A percentile compares a stretch with the other conserved stretches of the same genome.
Conservation (phyloP, 2,797 vertebrate genomes). For the Esox lucius region DNA sequence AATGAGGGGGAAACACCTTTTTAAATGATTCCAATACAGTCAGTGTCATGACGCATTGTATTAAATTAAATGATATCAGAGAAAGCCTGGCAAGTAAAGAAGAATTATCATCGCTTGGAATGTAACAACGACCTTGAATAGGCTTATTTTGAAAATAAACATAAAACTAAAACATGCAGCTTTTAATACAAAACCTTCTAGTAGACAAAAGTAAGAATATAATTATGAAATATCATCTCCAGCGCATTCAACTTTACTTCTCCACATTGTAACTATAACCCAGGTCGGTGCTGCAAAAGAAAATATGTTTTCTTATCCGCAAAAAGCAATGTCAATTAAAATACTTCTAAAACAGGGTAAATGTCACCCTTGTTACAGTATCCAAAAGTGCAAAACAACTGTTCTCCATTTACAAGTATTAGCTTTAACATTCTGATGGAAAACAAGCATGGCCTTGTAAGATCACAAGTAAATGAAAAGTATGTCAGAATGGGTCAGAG, state of each 20-base stretch:
- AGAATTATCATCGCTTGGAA: not conserved
- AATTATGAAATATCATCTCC: not conserved
- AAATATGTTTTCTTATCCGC: too few species aligned
- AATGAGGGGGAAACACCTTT: conserved; percentile 24
- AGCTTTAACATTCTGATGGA: not conserved
- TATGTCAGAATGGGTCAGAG: not conserved
- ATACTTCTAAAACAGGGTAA: not conserved
- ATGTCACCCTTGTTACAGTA: not conserved
- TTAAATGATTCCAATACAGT: not conserved
- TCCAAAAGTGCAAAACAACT: not conserved
- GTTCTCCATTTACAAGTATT: not conserved
- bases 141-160: not conserved
- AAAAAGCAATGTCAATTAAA: too few species aligned
- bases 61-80: not conserved
- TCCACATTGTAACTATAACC: too few species aligned
- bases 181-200: not conserved
- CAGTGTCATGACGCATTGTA: not conserved
- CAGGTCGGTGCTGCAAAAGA: too few species aligned
- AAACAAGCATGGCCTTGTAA: not conserved
- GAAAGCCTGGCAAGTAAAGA: not conserved
- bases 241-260: too few species aligned
- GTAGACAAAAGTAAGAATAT: not conserved
- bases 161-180: not conserved
- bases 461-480: not conserved
- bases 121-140: not conserved